phyloP scores from a whole-genome alignment of 2,797 vertebrate genomes.

The Agapornis canus region DNA sequence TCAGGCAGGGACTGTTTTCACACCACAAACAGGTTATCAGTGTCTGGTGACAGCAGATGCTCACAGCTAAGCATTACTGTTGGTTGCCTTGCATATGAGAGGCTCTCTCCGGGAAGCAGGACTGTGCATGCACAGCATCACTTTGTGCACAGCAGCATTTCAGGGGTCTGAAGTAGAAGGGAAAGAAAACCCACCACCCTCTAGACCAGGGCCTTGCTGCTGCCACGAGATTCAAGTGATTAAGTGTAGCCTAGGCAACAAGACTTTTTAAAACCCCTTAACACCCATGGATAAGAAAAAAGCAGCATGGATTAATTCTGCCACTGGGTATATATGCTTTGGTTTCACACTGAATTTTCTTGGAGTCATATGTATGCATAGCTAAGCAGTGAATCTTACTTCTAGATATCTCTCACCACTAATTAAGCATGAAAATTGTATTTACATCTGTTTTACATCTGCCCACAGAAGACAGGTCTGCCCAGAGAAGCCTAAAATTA shows the following conservation, averaged over 20 bases:
- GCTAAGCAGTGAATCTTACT: background rate
- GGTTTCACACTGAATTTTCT: background rate
- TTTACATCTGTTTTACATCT: background rate
- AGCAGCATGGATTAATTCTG: background rate
- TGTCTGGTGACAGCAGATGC: rapidly evolving
- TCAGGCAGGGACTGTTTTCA: background rate
- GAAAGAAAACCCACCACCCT: background rate
- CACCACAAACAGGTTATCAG: background rate
- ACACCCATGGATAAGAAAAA: background rate
- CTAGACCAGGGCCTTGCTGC: background rate
- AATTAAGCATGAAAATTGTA: background rate
- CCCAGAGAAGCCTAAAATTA: background rate
- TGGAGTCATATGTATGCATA: background rate
- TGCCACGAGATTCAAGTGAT: background rate
- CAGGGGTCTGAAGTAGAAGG: background rate
- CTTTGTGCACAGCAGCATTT: background rate
- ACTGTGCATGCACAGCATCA: no score
- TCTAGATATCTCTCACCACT: background rate
- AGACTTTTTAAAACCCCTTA: background rate
- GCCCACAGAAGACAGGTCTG: background rate
- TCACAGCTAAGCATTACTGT: rapidly evolving
- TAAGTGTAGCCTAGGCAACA: background rate
- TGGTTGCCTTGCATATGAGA: rapidly evolving
- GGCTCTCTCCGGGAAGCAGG: background rate
- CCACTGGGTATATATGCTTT: background rate